Evolutionary conservation across 2,113 vertebrate genomes (phyloP), one percentile per base, ranked within the genome.

Genomic region (Gymnarchus niloticus): DNA sequence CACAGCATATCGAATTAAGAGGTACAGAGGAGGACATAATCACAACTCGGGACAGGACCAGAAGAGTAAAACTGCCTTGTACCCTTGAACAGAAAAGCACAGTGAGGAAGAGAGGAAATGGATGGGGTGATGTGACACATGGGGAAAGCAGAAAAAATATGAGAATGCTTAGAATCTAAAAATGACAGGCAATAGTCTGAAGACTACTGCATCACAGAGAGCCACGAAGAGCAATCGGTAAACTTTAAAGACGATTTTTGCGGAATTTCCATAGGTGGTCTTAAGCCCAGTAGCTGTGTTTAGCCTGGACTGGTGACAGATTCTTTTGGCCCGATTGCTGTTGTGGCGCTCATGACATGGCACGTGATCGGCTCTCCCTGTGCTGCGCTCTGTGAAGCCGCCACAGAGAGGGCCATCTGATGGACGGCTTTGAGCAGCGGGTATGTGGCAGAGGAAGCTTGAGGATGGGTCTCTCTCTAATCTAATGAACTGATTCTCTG

Each of bases 81-180:
- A 98, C 98, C 98, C 97, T 98, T 99, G 98, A 99, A 96, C 97
- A 99, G 98, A 97, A 96, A 90, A 93, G 93, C 84, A 77, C 89
- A 85, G 88, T 91, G 89, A 87, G 56, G 46, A 83, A 87, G 73
- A 88, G 65, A 73, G 14, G 28, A 73, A 87, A 85, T 88, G 93
- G 90, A 91, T 8, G 85, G 93, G 93, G 92, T 93, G 95, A 95
- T 87, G 2, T 44, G 52, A 23, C 6, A 28, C 46, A 14, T 49
- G 65, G 65, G 65, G 23, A 51, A 7, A 48, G n/a, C 44, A 37
- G 52, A 77, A 54, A 65, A 41, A 73, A 73, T 5, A 73, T 37
- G 65, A 73, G 41, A 73, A 73, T 33, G 33, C 37, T 73, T 28
- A 69, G 25, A 19, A 33, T 41, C 12, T 41, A 33, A 37, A 37